A percentile compares a stretch with the other conserved stretches of the same genome.
phyloP scores from a whole-genome alignment of 2,797 vertebrate genomes.

The Melanotaenia nigrans region DNA sequence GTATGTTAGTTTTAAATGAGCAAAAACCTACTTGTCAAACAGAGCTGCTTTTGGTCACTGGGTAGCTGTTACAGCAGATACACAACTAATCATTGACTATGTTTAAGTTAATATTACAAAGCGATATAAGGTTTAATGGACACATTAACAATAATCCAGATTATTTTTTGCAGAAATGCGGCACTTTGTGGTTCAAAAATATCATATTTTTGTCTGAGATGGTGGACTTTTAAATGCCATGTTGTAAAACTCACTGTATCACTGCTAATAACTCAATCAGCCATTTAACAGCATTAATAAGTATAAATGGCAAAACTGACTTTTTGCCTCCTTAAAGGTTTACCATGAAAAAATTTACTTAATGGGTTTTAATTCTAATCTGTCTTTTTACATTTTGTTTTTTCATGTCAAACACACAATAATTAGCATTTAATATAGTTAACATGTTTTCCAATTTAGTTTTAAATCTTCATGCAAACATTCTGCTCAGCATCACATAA shows the following conservation, averaged over 20 bases:
- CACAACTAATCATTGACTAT: background rate
- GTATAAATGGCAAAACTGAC: background rate
- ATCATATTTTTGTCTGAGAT: constrained; percentile 2
- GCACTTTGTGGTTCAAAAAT: constrained; percentile 10
- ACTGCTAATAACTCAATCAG: background rate
- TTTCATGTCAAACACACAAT: background rate
- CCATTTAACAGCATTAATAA: background rate
- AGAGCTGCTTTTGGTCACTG: constrained; percentile 35
- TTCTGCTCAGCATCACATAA: background rate
- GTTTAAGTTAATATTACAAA: background rate
- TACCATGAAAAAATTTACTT: too few relatives aligned
- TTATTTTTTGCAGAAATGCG: constrained; percentile 11
- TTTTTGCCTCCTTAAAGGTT: background rate
- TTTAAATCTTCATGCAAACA: background rate
- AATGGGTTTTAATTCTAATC: background rate
- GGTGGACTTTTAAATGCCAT: background rate
- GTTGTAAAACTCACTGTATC: constrained; percentile 8
- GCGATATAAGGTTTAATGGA: constrained; percentile 10
- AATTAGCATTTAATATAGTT: background rate
- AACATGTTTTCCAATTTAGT: background rate
- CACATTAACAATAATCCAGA: constrained; percentile 4
- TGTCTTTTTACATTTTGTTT: background rate
- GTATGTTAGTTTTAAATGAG: constrained; percentile 4
- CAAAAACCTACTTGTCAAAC: constrained; percentile 4
- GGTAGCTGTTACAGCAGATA: constrained; percentile 14